Evolutionary conservation across 2,888 invertebrate species (phyloP), one percentile per base, ranked within the genome.

Genomic region (Syrphus vitripennis): DNA sequence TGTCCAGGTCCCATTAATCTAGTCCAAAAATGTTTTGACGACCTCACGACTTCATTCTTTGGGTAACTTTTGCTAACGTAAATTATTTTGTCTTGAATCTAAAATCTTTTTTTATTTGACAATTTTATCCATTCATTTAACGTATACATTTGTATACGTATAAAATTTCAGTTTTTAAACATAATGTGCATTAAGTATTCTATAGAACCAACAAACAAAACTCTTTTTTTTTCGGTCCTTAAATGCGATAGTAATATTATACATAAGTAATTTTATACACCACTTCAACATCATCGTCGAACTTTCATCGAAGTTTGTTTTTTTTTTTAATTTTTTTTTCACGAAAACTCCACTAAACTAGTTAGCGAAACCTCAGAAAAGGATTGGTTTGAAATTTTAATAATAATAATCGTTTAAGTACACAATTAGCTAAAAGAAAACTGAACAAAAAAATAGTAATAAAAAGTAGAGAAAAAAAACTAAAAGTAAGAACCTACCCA

Each of bases 361-460:
- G 14, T n/a, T 63, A 16, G 10, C 4, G 24, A 1, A 40, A 63
- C 26, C 29, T 42, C 26, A 61, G 10, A 42, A 24, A 24, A 29
- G 50, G 42, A 16, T 74, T 50, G 48, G 40, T 82, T 55, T 48
- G 61, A 61, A 74, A 24, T 74, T 79, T 83, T 63, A 74, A 72
- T 78, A 79, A 79, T 79, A 79, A 77, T 26, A 37, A 63, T 79
- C 83, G 50, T 70, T 75, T 75, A 80, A 75, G 79, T 75, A 48
- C 21, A 65, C 74, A 75, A 79, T 79, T 78, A 74, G 69, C 72
- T 26, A 69, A 45, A 61, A 63, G 40, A 31, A 61, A 26, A 42
- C n/a, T 16, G 40, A 24, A 57, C 19, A 42, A 42, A 57, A 59
- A 29, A 53, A 55, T 0, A 40, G 45, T 19, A 26, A 2, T 14